Percentiles rank a stretch among this genome's conserved stretches.
phyloP scores from a whole-genome alignment of 2,113 vertebrate species.

The Oryzias melastigma region DNA sequence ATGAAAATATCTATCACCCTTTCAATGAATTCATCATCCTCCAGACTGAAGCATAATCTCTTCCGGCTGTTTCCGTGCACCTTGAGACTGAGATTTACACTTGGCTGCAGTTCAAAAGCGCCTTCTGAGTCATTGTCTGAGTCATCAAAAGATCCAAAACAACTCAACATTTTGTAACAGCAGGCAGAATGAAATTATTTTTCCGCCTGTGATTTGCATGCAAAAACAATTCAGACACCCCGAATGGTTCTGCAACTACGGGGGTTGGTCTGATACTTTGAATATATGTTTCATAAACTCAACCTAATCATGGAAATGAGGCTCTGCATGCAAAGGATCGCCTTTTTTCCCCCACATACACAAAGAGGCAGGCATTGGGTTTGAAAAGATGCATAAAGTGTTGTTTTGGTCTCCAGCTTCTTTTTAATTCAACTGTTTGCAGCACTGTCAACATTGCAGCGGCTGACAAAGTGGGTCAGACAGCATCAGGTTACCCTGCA shows the following conservation, averaged over 20 bases:
- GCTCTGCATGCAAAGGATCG: conserved; percentile 2
- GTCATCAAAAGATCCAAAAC: conserved; percentile 25
- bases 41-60: conserved; percentile 25
- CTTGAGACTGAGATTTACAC: conserved; percentile 27
- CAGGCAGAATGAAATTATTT: conserved; percentile 25
- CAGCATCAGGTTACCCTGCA: conserved; percentile 69
- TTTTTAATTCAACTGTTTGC: conserved; percentile 34
- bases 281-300: conserved; percentile 20
- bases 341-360: conserved; percentile 22
- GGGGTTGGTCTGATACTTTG: conserved; percentile 23
- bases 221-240: conserved; percentile 1
- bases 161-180: conserved; percentile 31
- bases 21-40: conserved; percentile 40
- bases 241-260: conserved; percentile 6
- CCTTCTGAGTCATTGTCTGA: too few species aligned
- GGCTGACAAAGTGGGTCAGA: conserved; percentile 61
- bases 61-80: conserved; percentile 32
- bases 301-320: conserved; percentile 8
- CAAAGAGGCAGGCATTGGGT: conserved; percentile 7
- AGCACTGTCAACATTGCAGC: conserved; percentile 21
- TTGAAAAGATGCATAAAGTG: neutral
- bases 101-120: neutral
- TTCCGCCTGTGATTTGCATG: conserved; percentile 35
- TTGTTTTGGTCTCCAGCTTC: conserved; percentile 26
- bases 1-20: conserved; percentile 29